Evolutionary conservation across 2,888 invertebrate genomes (phyloP).

Genomic region (Hyposoter dolosus): DNA sequence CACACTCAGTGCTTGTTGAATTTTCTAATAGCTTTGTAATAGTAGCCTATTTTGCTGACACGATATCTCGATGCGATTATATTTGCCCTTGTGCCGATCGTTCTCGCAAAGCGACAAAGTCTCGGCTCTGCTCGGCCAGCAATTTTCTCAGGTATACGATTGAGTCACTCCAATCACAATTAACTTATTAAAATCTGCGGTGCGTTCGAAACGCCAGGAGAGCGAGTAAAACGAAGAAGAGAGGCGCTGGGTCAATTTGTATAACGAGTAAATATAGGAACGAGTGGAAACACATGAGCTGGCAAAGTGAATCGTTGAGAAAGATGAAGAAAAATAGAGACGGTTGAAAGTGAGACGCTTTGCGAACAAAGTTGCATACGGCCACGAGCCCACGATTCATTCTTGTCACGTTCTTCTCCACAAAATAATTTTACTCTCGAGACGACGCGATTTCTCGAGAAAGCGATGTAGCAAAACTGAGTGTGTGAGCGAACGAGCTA

Average conservation of each 20-base stretch:
- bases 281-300: neutral
- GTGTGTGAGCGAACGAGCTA: conserved; percentile 28
- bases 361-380: conserved; percentile 15
- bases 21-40: neutral
- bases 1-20: conserved; percentile 24
- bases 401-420: conserved; percentile 66
- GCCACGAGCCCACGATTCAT: conserved; percentile 42
- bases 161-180: conserved; percentile 58
- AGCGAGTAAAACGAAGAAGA: neutral
- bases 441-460: conserved; percentile 60
- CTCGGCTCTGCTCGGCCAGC: neutral
- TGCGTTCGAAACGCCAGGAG: conserved; percentile 19
- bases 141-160: conserved; percentile 45
- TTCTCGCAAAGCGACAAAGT: conserved; percentile 10
- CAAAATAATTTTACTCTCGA: conserved; percentile 61
- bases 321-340: conserved; percentile 21
- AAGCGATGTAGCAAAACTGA: conserved; percentile 53
- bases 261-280: conserved; percentile 11
- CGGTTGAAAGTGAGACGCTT: neutral
- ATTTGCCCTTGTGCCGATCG: conserved; percentile 48
- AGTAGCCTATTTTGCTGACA: neutral
- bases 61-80: conserved; percentile 45
- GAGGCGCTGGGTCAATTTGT: neutral
- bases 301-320: neutral
- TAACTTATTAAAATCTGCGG: conserved; percentile 39